Conservation (phyloP, 2,888 invertebrate species). For the Venusia cambrica region DNA sequence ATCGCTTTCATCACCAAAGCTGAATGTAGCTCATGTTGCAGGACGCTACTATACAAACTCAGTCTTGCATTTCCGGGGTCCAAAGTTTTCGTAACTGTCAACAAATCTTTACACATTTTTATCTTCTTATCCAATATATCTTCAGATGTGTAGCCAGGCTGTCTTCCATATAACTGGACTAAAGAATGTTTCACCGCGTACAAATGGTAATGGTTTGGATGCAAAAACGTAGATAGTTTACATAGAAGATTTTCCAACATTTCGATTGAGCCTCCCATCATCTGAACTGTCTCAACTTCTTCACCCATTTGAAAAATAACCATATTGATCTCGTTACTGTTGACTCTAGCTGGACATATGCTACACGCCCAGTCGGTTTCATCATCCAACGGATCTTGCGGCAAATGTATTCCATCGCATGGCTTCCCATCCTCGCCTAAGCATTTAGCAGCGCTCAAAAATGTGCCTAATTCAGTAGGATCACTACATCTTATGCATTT, state of each 20-base stretch:
- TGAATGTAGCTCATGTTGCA: slow-evolving; percentile 86
- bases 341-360: slow-evolving; percentile 84
- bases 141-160: slow-evolving; percentile 82
- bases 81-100: slow-evolving; percentile 82
- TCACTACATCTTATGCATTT: slow-evolving; percentile 87
- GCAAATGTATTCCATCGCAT: slow-evolving; percentile 86
- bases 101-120: slow-evolving; percentile 84
- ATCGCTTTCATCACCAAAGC: slow-evolving; percentile 77
- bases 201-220: slow-evolving; percentile 91
- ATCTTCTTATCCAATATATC: slow-evolving; percentile 84
- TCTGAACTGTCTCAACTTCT: slow-evolving; percentile 85
- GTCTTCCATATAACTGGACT: slow-evolving; percentile 89
- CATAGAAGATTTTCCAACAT: slow-evolving; percentile 84
- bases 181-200: slow-evolving; percentile 91
- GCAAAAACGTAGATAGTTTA: slow-evolving; percentile 87
- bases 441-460: slow-evolving; percentile 86
- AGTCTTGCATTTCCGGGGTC: slow-evolving; percentile 88
- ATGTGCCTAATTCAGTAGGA: slow-evolving; percentile 90
- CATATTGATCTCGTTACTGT: slow-evolving; percentile 83
- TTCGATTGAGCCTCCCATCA: slow-evolving; percentile 81
- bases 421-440: slow-evolving; percentile 78
- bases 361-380: slow-evolving; percentile 89
- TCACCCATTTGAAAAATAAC: slow-evolving; percentile 87
- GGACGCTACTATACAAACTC: slow-evolving; percentile 88
- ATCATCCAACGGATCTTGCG: slow-evolving; percentile 85